These are phyloP conservation scores for Blomia tropicalis DNA, from an alignment of 2,888 invertebrate species.

Conservation along the genomic window DNA sequence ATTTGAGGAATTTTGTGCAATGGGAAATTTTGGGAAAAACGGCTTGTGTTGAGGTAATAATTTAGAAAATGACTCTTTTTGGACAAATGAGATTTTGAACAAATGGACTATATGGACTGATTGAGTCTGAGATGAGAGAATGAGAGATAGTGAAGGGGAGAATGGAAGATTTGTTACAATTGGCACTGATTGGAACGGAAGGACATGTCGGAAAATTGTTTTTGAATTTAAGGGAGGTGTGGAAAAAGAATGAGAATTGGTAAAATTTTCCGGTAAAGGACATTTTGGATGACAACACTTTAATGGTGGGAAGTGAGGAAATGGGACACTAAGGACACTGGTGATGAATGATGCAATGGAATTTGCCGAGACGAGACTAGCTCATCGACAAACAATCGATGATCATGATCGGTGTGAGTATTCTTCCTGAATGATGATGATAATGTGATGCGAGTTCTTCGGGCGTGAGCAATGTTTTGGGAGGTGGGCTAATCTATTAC, in stretches of 20 bases:
- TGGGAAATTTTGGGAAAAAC: too few species aligned
- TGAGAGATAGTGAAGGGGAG: background rate
- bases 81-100: too few species aligned
- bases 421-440: background rate
- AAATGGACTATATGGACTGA: too few species aligned
- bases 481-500: too few species aligned
- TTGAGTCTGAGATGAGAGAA: background rate
- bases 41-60: too few species aligned
- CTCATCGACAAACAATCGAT: background rate
- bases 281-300: background rate
- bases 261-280: too few species aligned
- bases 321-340: background rate
- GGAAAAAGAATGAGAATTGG: background rate
- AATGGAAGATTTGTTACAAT: background rate
- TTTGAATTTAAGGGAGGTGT: background rate
- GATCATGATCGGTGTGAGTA: background rate
- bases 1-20: too few species aligned
- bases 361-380: too few species aligned
- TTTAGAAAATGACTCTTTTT: too few species aligned
- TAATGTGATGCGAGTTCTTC: too few species aligned
- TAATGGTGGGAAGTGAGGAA: background rate
- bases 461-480: too few species aligned
- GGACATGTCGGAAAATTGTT: background rate
- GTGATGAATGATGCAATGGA: too few species aligned
- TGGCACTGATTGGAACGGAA: background rate